phyloP scores from a whole-genome alignment of 2,888 invertebrate genomes.

The Abrostola tripartita region DNA sequence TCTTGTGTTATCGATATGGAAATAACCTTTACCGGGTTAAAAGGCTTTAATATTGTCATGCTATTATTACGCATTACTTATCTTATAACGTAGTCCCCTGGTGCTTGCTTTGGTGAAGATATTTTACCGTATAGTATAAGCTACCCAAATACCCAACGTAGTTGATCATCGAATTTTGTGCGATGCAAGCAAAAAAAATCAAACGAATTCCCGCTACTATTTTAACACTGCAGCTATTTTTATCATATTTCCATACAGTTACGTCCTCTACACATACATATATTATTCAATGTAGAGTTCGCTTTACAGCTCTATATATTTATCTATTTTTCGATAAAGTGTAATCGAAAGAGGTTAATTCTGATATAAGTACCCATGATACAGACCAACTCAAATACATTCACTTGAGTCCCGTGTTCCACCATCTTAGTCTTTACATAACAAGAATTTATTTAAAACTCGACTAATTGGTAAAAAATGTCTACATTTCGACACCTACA shows the following conservation, averaged over 20 bases:
- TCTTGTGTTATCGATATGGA: conserved; percentile 9
- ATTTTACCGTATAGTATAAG: not conserved
- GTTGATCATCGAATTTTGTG: conserved; percentile 19
- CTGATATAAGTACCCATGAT: conserved; percentile 59
- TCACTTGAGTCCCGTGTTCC: conserved; percentile 84
- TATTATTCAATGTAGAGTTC: conserved; percentile 33
- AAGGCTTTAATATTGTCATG: not conserved
- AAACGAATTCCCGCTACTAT: conserved; percentile 38
- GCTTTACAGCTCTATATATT: conserved; percentile 51
- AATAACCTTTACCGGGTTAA: conserved; percentile 6
- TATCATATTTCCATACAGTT: conserved; percentile 45
- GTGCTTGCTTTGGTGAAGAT: conserved; percentile 7
- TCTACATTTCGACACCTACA: conserved; percentile 83
- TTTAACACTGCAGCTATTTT: conserved; percentile 51
- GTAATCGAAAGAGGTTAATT: conserved; percentile 57
- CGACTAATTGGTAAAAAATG: conserved; percentile 84
- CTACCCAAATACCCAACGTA: conserved; percentile 21
- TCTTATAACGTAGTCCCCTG: conserved; percentile 16
- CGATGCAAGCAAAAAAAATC: conserved; percentile 29
- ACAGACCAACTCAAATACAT: conserved; percentile 66
- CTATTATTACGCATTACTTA: not conserved
- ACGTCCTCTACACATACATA: conserved; percentile 50
- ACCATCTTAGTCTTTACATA: conserved; percentile 77
- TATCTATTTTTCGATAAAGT: conserved; percentile 53
- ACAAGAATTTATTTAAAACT: conserved; percentile 78